Base-by-base conservation (phyloP, 2,113 vertebrate genomes). In the Cottus gobio region DNA sequence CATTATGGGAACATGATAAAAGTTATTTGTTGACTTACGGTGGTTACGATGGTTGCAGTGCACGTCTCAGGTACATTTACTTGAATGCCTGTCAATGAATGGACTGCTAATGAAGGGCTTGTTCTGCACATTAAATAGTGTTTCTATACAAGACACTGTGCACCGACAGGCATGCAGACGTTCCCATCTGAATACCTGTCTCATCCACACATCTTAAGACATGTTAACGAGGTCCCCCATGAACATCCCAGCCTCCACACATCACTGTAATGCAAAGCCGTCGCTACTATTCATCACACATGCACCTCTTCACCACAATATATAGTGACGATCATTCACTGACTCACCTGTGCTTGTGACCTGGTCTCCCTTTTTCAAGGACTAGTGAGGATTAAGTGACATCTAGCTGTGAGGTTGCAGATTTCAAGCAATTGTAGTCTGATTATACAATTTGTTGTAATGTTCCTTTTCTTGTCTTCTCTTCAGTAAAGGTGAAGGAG, bases 401-500 rank as follows among this genome's bases (percentile, higher is more conserved):
- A 1, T 58, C 57, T 30, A 30, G 48, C 52, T 5, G 24, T 57
- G n/a, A 54, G 52, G n/a, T 54, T 24, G 52, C 52, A 54, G 24
- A 57, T 15, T 30, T 30, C 13, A 28, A 28, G 6, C 26, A 58
- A 30, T 26, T 16, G 8, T 52, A 52, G 50, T 52, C 50, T 52
- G 26, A 28, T 28, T 30, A 30, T 30, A 58, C 56, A 18, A 1
- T 58, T 31, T 16, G 30, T 22, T 34, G 31, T 80, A 26, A 50
- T 36, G 9, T 54, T 74, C n/a, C 30, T 18, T 12, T 73, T 22
- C 68, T 4, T 66, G 24, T 50, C 7, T 4, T 24, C 26, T 77
- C 76, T 92, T 7, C 90, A 99, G 98, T 97, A 93, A 96, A 91
- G 77, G 75, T 97, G 31, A 95, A 94, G 71, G 96, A 97, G 26